phyloP scores from a whole-genome alignment of 1,140 invertebrate genomes.

The Drosophila carrolli region DNA sequence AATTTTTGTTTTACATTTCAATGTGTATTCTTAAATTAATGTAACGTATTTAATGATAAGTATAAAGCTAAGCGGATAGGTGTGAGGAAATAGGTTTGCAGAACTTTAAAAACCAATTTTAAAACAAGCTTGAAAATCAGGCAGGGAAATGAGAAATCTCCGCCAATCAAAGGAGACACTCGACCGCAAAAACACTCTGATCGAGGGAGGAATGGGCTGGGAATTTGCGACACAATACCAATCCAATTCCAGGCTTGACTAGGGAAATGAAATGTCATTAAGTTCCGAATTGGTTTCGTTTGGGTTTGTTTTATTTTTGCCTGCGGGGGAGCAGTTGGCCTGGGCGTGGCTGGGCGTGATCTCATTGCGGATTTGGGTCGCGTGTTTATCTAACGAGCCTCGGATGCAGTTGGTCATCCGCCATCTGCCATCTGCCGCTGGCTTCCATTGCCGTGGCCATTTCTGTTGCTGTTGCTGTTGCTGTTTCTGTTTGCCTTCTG shows the following conservation, averaged over 20 bases:
- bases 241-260: constrained; percentile 21
- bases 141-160: background rate
- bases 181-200: background rate
- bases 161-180: background rate
- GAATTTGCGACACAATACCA: constrained; percentile 18
- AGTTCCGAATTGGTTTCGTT: constrained; percentile 35
- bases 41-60: too few relatives aligned
- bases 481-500: background rate
- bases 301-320: constrained; percentile 14
- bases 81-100: background rate
- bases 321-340: background rate
- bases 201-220: background rate
- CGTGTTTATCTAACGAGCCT: constrained; percentile 2
- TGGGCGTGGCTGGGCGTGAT: constrained; percentile 20
- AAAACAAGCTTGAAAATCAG: background rate
- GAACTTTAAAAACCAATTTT: constrained; percentile 1
- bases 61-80: background rate
- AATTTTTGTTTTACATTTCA: too few relatives aligned
- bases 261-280: constrained; percentile 43
- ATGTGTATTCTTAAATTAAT: too few relatives aligned
- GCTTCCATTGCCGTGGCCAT: background rate
- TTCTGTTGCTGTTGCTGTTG: constrained; percentile 1
- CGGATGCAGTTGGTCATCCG: constrained; percentile 37
- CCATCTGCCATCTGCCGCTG: background rate
- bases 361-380: constrained; percentile 44